Conservation (phyloP, 2,888 invertebrate species). For the Shargacucullia verbasci region DNA sequence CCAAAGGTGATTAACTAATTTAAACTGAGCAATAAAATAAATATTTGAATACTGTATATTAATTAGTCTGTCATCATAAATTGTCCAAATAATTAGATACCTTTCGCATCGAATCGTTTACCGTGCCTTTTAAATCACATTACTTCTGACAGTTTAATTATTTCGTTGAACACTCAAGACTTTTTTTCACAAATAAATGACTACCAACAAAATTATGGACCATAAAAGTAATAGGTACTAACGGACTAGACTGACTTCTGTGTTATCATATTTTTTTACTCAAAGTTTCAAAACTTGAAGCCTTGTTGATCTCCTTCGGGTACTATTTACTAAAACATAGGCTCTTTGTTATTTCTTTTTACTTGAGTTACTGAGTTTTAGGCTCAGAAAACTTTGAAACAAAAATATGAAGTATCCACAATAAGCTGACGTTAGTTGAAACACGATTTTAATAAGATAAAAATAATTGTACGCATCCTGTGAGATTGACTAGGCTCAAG, state of each 20-base stretch:
- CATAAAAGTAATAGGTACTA: conserved; percentile 50
- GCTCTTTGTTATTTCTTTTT: conserved; percentile 37
- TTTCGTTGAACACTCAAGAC: conserved; percentile 53
- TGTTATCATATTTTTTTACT: conserved; percentile 34
- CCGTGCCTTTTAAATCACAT: conserved; percentile 57
- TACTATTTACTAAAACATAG: conserved; percentile 38
- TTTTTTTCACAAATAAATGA: conserved; percentile 43
- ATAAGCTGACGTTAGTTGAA: conserved; percentile 57
- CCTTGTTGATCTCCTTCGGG: conserved; percentile 31
- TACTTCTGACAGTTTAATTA: conserved; percentile 60
- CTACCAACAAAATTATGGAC: conserved; percentile 40
- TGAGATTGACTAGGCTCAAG: conserved; percentile 79
- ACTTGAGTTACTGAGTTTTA: conserved; percentile 26
- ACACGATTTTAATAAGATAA: conserved; percentile 87
- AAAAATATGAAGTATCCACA: conserved; percentile 62
- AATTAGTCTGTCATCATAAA: conserved; percentile 62
- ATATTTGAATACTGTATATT: conserved; percentile 62
- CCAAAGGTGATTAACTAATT: conserved; percentile 59
- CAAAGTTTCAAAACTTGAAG: conserved; percentile 32
- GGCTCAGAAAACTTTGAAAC: conserved; percentile 9
- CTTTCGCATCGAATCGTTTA: conserved; percentile 58
- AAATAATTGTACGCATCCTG: conserved; percentile 87
- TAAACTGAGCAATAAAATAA: conserved; percentile 61
- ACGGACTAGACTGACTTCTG: conserved; percentile 30
- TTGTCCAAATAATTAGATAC: conserved; percentile 59